Conservation (phyloP, 1,140 invertebrate genomes). For the Acromyrmex heyeri region DNA sequence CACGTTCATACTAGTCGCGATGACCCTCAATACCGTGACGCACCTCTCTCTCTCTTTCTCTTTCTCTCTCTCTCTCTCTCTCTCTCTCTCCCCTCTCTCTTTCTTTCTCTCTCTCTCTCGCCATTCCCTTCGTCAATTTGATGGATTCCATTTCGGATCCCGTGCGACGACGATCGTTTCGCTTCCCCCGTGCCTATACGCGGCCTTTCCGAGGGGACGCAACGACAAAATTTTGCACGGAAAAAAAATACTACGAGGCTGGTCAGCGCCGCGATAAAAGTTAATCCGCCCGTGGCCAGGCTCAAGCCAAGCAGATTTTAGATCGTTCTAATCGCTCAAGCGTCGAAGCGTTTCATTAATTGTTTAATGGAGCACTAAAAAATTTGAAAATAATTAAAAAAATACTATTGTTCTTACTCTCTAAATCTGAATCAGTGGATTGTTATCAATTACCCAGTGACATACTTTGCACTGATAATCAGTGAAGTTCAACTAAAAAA, state of each 20-base stretch:
- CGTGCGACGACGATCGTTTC: constrained; percentile 74
- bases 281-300: constrained; percentile 26
- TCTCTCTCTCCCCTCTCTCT: too few species aligned
- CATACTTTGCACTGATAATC: too few species aligned
- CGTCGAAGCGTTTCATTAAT: constrained; percentile 3
- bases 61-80: too few species aligned
- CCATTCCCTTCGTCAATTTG: constrained; percentile 75
- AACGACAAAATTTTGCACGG: constrained; percentile 61
- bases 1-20: constrained; percentile 35
- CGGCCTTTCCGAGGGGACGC: constrained; percentile 65
- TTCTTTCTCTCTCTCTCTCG: not conserved
- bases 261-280: constrained; percentile 70
- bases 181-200: constrained; percentile 54
- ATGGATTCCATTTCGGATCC: constrained; percentile 76
- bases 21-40: constrained; percentile 66
- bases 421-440: too few species aligned
- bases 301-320: constrained; percentile 40
- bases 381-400: not conserved
- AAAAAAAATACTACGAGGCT: constrained; percentile 53
- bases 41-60: constrained; percentile 3
- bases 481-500: too few species aligned
- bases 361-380: not conserved
- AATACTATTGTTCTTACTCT: not conserved
- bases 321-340: constrained; percentile 38
- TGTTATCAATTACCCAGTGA: too few species aligned